Conservation (phyloP, 2,797 vertebrate species). For the Lerista edwardsae region DNA sequence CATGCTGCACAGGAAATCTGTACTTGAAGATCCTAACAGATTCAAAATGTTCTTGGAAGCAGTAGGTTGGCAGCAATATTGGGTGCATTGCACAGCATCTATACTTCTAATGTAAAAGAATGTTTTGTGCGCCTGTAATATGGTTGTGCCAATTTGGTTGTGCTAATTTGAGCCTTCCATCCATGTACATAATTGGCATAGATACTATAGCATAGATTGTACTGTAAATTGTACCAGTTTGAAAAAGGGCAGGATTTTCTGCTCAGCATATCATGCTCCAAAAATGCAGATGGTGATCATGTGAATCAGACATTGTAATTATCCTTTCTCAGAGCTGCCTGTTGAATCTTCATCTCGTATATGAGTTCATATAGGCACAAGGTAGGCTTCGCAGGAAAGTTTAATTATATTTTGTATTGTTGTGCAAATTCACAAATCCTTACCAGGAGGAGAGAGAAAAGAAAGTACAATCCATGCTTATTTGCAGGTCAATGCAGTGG, state of each 20-base stretch:
- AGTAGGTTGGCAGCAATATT: no score
- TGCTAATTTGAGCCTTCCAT: neutral
- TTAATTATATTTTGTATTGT: neutral
- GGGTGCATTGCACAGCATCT: neutral
- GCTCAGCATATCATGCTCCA: neutral
- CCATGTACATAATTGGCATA: neutral
- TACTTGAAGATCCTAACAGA: neutral
- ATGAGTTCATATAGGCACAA: neutral
- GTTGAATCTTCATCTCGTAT: neutral
- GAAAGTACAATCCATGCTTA: neutral
- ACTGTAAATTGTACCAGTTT: neutral
- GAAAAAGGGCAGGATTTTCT: neutral
- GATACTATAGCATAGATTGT: neutral
- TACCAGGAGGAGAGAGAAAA: neutral
- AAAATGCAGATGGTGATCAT: neutral
- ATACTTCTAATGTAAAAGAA: neutral
- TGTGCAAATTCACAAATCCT: slow-evolving; percentile 4
- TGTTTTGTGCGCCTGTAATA: neutral
- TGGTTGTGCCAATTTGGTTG: neutral
- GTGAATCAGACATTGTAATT: neutral
- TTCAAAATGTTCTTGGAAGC: neutral
- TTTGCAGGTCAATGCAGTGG: neutral
- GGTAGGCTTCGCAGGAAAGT: neutral
- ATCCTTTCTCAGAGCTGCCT: neutral
- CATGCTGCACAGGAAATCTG: neutral